Evolutionary conservation across 2,888 invertebrate genomes (phyloP), one percentile per base, ranked within the genome.

Genomic region (Leucophenga montana): DNA sequence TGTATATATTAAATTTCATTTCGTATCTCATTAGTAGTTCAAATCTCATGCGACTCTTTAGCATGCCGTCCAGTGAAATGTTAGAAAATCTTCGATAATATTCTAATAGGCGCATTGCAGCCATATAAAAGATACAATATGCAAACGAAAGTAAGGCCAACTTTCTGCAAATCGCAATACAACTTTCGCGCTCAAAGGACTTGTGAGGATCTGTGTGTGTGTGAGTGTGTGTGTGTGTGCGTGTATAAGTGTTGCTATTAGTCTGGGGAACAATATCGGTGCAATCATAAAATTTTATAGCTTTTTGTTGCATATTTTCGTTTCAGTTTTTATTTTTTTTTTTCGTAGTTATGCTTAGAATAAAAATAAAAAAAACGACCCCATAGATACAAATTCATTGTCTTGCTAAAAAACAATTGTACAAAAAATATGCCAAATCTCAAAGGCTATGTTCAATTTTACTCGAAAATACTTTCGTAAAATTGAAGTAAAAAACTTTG

Each of bases 211-310:
- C 3, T 33, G 33, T 33, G 39, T 8, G 8, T 11, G 39, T 39
- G 39, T 27, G 27, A 27, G 46, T 46, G 46, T 46, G 1, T 46
- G n/a, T 33, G 33, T 8, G 8, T 5, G 33, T 33, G 33, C n/a
- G n/a, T n/a, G 46, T 46, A n/a, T 46, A 16, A 4, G 13, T 13
- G 48, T 13, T 48, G 50, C 18, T 50, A 18, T 50, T 50, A 74
- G 70, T 68, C 71, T 66, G 65, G 66, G 67, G 71, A 70, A 73
- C 69, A 75, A 73, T 75, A 73, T 70, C 71, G 70, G 65, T 70
- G 67, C 69, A 71, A 70, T 68, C 73, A 75, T 75, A 75, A 70
- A 75, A 75, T 75, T 75, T 75, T 75, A 75, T 70, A 73, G 70
- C 56, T 64, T 68, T 56, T 66, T 56, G 50, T 66, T 71, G 59